Evolutionary conservation across 2,113 vertebrate genomes (phyloP).

Genomic region (Regulus satrapa): DNA sequence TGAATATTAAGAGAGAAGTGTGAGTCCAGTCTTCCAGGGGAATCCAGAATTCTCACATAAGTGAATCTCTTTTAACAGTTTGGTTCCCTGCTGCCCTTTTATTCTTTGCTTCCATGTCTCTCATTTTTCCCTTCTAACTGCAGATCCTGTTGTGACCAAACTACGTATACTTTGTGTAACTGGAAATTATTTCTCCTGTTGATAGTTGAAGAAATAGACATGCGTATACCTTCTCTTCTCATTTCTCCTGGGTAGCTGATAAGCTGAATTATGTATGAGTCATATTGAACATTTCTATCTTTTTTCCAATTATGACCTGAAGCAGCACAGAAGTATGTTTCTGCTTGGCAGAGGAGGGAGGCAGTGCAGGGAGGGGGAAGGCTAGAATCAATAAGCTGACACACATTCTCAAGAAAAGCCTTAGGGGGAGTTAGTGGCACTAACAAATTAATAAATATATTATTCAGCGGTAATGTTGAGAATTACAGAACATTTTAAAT

Average conservation of each 20-base stretch:
- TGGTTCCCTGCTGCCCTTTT: neutral
- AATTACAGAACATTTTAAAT: conserved; percentile 40
- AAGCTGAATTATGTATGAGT: conserved; percentile 74
- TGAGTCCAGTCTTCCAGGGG: conserved; percentile 12
- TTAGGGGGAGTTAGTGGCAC: conserved; percentile 38
- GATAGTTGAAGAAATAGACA: conserved; percentile 47
- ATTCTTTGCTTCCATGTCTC: neutral
- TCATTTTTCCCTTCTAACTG: conserved; percentile 2
- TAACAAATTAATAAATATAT: conserved; percentile 69
- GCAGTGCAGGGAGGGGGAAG: neutral
- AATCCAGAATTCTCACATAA: neutral
- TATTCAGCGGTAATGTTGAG: conserved; percentile 35
- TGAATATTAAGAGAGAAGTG: conserved; percentile 6
- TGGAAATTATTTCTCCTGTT: conserved; percentile 70
- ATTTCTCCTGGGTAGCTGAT: conserved; percentile 66
- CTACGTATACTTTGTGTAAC: conserved; percentile 46
- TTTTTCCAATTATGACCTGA: conserved; percentile 70
- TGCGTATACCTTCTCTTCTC: conserved; percentile 62
- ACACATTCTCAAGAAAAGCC: conserved; percentile 45
- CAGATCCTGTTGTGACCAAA: conserved; percentile 53
- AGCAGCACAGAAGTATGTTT: conserved; percentile 57
- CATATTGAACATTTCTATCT: conserved; percentile 70
- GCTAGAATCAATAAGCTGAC: conserved; percentile 62
- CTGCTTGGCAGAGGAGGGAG: conserved; percentile 44
- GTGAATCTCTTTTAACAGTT: neutral